Conservation (phyloP, 2,888 invertebrate genomes). For the Abrostola triplasia region DNA sequence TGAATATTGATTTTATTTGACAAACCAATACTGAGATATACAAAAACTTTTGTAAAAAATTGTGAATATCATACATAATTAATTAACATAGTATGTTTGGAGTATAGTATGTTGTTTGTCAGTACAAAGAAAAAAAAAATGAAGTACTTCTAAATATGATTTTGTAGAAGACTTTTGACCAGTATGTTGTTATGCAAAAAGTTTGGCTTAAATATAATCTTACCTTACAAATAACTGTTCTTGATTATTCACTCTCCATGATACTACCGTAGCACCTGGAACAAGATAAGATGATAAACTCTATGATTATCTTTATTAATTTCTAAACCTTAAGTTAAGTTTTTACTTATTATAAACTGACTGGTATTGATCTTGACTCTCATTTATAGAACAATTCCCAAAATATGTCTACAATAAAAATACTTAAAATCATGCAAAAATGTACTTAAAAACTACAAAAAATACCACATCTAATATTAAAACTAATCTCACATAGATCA, state of each 20-base stretch:
- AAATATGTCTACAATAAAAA: no score
- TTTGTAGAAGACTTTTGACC: no score
- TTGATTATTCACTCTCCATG: slow-evolving; percentile 98
- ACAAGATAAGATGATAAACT: slow-evolving; percentile 58
- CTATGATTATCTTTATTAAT: background rate
- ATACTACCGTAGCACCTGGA: slow-evolving; percentile 98
- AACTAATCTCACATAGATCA: slow-evolving; percentile 32
- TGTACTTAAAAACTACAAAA: slow-evolving; percentile 22
- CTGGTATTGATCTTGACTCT: no score
- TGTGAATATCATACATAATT: no score
- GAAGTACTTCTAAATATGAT: no score
- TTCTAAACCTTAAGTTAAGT: no score
- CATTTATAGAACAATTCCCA: no score
- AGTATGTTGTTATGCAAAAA: background rate
- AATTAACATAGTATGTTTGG: no score
- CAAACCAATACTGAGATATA: background rate
- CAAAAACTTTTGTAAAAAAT: slow-evolving; percentile 5
- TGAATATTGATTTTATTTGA: background rate
- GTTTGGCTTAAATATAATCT: slow-evolving; percentile 60
- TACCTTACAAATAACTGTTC: slow-evolving; percentile 99
- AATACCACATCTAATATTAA: slow-evolving; percentile 23
- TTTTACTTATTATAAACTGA: no score
- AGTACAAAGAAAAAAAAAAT: no score
- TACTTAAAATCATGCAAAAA: no score
- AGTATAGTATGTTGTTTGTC: no score